Percentiles rank a stretch among this genome's conserved stretches.
These are phyloP conservation scores for Brenthis ino DNA, from an alignment of 2,888 invertebrate genomes.

Conservation along the genomic window DNA sequence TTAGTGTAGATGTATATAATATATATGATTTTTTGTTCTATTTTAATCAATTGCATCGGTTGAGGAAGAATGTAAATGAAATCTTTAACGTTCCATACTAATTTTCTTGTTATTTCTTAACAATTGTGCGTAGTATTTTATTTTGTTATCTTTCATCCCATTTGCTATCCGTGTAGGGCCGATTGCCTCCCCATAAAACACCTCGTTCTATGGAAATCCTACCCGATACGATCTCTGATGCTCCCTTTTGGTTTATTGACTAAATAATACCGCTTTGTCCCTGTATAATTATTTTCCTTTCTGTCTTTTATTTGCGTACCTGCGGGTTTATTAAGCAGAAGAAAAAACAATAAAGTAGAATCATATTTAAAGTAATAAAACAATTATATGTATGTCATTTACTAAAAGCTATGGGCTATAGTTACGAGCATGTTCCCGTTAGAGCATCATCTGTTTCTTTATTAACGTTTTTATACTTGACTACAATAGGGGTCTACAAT, in stretches of 20 bases:
- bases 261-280: constrained; percentile 51
- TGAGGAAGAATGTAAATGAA: not conserved
- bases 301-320: constrained; percentile 52
- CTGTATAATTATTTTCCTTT: constrained; percentile 55
- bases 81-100: constrained; percentile 8
- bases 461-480: too few relatives aligned
- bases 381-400: not conserved
- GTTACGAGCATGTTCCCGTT: too few relatives aligned
- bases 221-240: constrained; percentile 55
- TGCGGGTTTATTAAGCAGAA: constrained; percentile 53
- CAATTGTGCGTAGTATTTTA: constrained; percentile 35
- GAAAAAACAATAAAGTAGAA: constrained; percentile 36
- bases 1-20: too few relatives aligned
- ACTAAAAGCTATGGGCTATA: too few relatives aligned
- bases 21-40: not conserved
- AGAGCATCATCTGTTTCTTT: too few relatives aligned
- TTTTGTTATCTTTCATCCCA: constrained; percentile 44
- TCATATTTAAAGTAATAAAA: constrained; percentile 25
- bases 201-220: constrained; percentile 58
- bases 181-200: constrained; percentile 61
- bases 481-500: too few relatives aligned
- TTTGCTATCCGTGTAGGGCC: constrained; percentile 45
- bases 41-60: not conserved
- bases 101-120: constrained; percentile 34
- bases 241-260: constrained; percentile 54